Base-by-base conservation (phyloP, 92 coral and sea anemone species). In the Paramuricea clavata region DNA sequence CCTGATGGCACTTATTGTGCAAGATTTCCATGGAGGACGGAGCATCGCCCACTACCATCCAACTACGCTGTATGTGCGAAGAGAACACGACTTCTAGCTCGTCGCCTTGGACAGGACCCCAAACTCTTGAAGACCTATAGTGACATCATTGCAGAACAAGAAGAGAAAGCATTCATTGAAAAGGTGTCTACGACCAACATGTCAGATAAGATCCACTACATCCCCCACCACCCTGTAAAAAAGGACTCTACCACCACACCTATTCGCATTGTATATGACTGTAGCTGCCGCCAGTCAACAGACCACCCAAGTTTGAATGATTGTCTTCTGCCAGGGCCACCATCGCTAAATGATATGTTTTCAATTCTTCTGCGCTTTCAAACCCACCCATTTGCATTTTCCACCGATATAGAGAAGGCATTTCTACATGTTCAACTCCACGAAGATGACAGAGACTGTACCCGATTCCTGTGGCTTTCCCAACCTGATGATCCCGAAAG, bases 171-270 rank as follows among this genome's bases (percentile, higher is more conserved):
- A 13, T 90, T 90, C 34, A 90, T 86, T 39, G 88, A 90, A 50
- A 60, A 68, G 44, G 93, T 90, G 35, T 49, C 57, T 33, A 50
- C 5, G 23, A 59, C 19, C 62, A 69, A 47, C 3, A 54, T 6
- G n/a, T n/a, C n/a, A 87, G 86, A 35, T 71, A 21, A 2, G 93
- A n/a, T 80, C 22, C 93, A 86, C 75, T 81, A 90, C 42, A 65
- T 90, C 6, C 91, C 90, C 21, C 80, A 86, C 35, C 93, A 90
- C 22, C 65, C 85, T 19, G 90, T 90, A 22, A 86, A 81, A 69
- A 85, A 86, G 19, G 88, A 87, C 12, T 81, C 90, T 1, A 23
- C 88, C 19, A 90, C 91, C 36, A 90, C 91, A 8, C 91, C 91
- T 16, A 74, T 87, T 65, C 26, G 91, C 34, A 50, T 90, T 5